Percentiles rank a stretch among this genome's conserved stretches.
phyloP scores from a whole-genome alignment of 2,888 invertebrate species.

The Sussaba pulchella region DNA sequence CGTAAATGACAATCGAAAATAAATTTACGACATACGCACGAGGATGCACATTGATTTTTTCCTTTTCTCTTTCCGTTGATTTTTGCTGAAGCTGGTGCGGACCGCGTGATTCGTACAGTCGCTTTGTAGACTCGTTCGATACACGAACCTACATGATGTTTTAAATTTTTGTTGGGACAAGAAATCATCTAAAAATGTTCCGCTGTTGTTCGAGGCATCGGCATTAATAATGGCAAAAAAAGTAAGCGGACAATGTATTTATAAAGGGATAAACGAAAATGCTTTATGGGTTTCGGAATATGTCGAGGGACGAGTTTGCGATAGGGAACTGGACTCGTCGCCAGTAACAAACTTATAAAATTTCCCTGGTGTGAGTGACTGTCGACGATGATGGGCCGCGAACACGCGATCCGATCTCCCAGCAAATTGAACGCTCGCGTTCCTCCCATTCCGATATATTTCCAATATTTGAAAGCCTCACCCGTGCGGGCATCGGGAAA shows the following conservation, averaged over 20 bases:
- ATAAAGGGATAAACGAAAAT: neutral
- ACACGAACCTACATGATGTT: no score
- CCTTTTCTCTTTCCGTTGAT: neutral
- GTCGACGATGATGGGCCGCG: conserved; percentile 3
- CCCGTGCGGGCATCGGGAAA: conserved; percentile 61
- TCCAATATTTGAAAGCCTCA: conserved; percentile 80
- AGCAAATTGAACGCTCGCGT: conserved; percentile 78
- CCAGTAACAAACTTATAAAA: conserved; percentile 72
- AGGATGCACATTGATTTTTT: conserved; percentile 4
- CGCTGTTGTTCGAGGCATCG: no score
- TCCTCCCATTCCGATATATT: conserved; percentile 74
- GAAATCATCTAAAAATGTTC: no score
- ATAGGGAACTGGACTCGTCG: conserved; percentile 23
- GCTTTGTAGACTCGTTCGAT: no score
- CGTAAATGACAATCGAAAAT: neutral
- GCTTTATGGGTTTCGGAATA: neutral
- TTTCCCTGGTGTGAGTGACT: conserved; percentile 48
- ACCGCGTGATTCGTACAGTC: neutral
- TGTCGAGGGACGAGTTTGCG: neutral
- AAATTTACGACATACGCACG: conserved; percentile 17
- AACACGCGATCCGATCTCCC: conserved; percentile 74
- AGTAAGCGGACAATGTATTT: neutral
- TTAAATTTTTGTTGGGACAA: no score
- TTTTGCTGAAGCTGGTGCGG: neutral
- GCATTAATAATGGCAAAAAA: neutral